phyloP scores from a whole-genome alignment of 2,888 invertebrate species.

The Eumacrocentrus americanus region DNA sequence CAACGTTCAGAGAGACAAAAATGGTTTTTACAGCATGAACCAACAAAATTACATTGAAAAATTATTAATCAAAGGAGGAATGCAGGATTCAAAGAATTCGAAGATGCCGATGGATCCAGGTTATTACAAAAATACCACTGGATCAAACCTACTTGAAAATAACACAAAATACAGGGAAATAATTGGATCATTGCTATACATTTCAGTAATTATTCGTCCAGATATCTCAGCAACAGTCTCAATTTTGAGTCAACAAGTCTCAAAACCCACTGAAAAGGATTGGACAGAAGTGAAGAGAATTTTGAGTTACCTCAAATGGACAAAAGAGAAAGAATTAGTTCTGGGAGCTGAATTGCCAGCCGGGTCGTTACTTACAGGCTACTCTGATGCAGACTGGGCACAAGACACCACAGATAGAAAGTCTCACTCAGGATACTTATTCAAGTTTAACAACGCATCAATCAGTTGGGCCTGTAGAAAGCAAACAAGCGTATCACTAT shows the following conservation, averaged over 20 bases:
- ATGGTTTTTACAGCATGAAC: constrained; percentile 27
- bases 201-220: neutral
- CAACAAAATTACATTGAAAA: constrained; percentile 34
- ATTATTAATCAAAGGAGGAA: constrained; percentile 24
- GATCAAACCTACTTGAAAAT: constrained; percentile 3
- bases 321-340: constrained; percentile 26
- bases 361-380: neutral
- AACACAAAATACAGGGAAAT: constrained; percentile 19
- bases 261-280: constrained; percentile 22
- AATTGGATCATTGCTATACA: constrained; percentile 31
- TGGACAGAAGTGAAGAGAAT: constrained; percentile 35
- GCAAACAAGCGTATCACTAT: constrained; percentile 24
- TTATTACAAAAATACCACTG: constrained; percentile 24
- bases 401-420: no score
- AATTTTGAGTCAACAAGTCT: constrained; percentile 33
- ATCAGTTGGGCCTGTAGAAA: constrained; percentile 31
- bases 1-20: constrained; percentile 20
- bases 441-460: constrained; percentile 18
- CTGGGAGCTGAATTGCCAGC: constrained; percentile 16
- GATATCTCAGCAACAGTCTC: constrained; percentile 27
- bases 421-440: constrained; percentile 40
- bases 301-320: constrained; percentile 35
- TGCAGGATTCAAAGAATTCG: constrained; percentile 32
- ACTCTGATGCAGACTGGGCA: constrained; percentile 19
- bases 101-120: constrained; percentile 32